These are phyloP conservation scores for Tetramorium simillimum DNA, from an alignment of 1,140 invertebrate species.

Conservation along the genomic window DNA sequence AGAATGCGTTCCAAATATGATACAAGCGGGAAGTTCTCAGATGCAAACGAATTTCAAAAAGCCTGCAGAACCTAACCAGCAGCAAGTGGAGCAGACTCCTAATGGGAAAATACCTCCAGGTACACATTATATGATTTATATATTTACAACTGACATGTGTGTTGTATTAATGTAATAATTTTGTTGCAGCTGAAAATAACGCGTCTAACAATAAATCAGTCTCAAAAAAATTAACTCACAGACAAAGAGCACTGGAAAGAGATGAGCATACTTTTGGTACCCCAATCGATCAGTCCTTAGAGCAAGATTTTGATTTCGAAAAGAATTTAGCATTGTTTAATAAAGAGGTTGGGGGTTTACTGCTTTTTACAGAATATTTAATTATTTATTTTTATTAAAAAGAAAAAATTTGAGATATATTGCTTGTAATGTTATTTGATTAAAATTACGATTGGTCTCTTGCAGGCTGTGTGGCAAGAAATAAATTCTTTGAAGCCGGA, in stretches of 20 bases:
- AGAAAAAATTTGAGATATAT: background rate
- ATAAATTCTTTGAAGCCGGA: constrained; percentile 91
- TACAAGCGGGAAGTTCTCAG: constrained; percentile 68
- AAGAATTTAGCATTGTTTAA: constrained; percentile 96
- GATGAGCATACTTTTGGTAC: constrained; percentile 88
- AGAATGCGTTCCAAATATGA: constrained; percentile 80
- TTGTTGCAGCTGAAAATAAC: constrained; percentile 65
- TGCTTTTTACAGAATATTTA: background rate
- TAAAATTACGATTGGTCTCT: constrained; percentile 32
- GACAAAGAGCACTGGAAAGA: constrained; percentile 82
- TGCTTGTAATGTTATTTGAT: background rate
- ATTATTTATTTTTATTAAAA: background rate
- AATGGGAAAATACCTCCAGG: constrained; percentile 80
- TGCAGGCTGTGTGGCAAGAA: constrained; percentile 87
- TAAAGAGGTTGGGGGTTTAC: constrained; percentile 89
- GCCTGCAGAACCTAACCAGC: constrained; percentile 65
- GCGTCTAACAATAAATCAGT: constrained; percentile 70
- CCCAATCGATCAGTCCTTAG: constrained; percentile 86
- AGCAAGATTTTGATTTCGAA: constrained; percentile 96
- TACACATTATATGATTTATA: constrained; percentile 78
- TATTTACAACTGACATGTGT: background rate
- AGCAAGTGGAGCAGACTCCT: constrained; percentile 73
- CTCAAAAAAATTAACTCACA: constrained; percentile 75
- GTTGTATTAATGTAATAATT: constrained; percentile 4
- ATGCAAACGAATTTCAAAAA: constrained; percentile 75